Base-by-base conservation (phyloP, 2,888 invertebrate species). In the Drosophila quinaria region DNA sequence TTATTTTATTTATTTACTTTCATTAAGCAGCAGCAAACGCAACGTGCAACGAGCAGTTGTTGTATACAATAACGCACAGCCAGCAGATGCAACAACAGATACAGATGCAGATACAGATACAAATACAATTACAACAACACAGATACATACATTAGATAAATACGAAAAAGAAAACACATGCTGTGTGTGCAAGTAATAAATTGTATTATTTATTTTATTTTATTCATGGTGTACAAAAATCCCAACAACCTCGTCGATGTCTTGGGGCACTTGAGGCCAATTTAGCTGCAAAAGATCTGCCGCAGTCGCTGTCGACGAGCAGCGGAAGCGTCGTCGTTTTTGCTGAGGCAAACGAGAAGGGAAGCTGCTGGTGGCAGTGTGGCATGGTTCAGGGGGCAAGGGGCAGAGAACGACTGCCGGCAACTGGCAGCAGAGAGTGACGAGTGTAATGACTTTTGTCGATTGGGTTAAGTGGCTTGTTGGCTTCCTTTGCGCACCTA, bases 401-500 rank as follows among this genome's bases (percentile, higher is more conserved):
- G 50, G 52, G 22, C 13, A 44, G 9, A 19, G 15, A 10, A 15
- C 9, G 52, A 13, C 17, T 25, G 25, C 42, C 13, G 22, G 44
- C 44, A 44, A 42, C 42, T 41, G 61, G 49, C 54, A 50, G 61
- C 58, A 60, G 84, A 78, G 78, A 80, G 90, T 91, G 91, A 89
- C 85, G 91, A 90, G 91, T 90, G 90, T 91, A 91, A 91, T 91
- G 91, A 89, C 91, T 91, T 91, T 91, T 91, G 91, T 88, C 90
- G 90, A 91, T 91, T 91, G 91, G 90, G 91, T 91, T 91, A 91
- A 91, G 90, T 91, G 90, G 90, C 89, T 91, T 88, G 90, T 91
- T 90, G 90, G 83, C 89, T 82, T 86, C 89, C 81, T 83, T 86
- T 69, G 69, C 70, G 70, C 83, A 70, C 80, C 72, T 74, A 71